These are phyloP conservation scores for Mythimna loreyi DNA, from an alignment of 2,888 invertebrate genomes.

Conservation along the genomic window DNA sequence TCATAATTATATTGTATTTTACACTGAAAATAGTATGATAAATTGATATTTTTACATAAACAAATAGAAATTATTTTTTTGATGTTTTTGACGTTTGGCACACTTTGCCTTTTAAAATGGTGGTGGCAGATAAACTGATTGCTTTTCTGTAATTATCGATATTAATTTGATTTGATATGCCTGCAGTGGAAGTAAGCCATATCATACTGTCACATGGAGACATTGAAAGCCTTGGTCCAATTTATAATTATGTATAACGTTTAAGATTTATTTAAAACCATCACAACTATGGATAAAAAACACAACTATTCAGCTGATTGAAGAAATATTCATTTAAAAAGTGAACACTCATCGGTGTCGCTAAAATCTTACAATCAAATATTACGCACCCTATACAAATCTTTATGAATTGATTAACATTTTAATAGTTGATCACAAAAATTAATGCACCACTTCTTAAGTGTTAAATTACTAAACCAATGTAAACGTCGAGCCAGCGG, in stretches of 20 bases:
- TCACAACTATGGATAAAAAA: conserved; percentile 10
- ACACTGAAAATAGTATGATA: conserved; percentile 47
- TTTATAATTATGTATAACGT: conserved; percentile 47
- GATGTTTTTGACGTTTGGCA: conserved; percentile 30
- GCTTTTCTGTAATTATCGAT: conserved; percentile 3
- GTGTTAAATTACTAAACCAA: conserved; percentile 72
- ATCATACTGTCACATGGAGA: not conserved
- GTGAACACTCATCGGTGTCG: conserved; percentile 34
- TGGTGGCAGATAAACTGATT: not conserved
- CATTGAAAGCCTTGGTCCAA: conserved; percentile 13
- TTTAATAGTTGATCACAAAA: conserved; percentile 84
- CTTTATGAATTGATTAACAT: conserved; percentile 72
- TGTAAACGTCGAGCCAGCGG: conserved; percentile 76
- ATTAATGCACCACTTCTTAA: conserved; percentile 84
- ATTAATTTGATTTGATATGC: conserved; percentile 3
- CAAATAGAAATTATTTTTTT: conserved; percentile 22
- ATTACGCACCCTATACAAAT: conserved; percentile 57
- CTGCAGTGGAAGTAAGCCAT: conserved; percentile 1
- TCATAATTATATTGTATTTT: conserved; percentile 43
- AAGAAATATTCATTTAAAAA: conserved; percentile 20
- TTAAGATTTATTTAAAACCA: conserved; percentile 18
- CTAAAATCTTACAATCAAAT: conserved; percentile 50
- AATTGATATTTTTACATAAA: conserved; percentile 27
- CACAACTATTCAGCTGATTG: conserved; percentile 12
- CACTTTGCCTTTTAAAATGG: conserved; percentile 6